Percentiles rank a stretch among this genome's conserved stretches.
These are phyloP conservation scores for Parnassius smintheus DNA, from an alignment of 2,888 invertebrate species.

Conservation along the genomic window DNA sequence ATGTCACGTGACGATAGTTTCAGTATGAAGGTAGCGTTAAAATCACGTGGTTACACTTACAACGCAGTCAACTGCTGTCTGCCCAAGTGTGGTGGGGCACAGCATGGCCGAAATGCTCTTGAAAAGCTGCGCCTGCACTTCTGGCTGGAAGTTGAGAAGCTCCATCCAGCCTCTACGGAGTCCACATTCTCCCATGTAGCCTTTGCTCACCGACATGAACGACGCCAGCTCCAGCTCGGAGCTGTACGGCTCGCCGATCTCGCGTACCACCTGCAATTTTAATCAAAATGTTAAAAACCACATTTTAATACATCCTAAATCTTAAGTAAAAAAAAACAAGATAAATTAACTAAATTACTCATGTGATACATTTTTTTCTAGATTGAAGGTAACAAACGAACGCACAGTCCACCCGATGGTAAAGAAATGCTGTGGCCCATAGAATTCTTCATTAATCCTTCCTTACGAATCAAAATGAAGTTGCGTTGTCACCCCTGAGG, in stretches of 20 bases:
- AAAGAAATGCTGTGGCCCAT: no score
- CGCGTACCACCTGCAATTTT: constrained; percentile 83
- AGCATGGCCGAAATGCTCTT: constrained; percentile 95
- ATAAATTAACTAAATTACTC: no score
- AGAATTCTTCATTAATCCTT: no score
- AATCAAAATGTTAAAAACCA: background rate
- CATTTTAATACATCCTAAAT: no score
- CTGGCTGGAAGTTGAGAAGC: constrained; percentile 91
- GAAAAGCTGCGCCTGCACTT: constrained; percentile 85
- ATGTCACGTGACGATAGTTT: no score
- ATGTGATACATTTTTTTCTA: no score
- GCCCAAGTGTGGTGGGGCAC: constrained; percentile 96
- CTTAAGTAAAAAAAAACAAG: no score
- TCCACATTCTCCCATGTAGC: constrained; percentile 97
- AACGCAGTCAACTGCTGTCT: constrained; percentile 93
- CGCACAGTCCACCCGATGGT: no score
- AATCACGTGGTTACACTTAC: constrained; percentile 66
- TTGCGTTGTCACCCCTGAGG: no score
- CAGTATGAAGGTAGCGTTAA: no score
- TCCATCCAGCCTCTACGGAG: constrained; percentile 97
- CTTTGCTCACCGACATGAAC: constrained; percentile 98
- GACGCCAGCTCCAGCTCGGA: constrained; percentile 92
- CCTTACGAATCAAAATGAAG: no score
- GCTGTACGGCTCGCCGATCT: constrained; percentile 94
- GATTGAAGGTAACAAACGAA: no score